phyloP scores from a whole-genome alignment of 92 coral and sea anemone genomes.

The Porites rus region DNA sequence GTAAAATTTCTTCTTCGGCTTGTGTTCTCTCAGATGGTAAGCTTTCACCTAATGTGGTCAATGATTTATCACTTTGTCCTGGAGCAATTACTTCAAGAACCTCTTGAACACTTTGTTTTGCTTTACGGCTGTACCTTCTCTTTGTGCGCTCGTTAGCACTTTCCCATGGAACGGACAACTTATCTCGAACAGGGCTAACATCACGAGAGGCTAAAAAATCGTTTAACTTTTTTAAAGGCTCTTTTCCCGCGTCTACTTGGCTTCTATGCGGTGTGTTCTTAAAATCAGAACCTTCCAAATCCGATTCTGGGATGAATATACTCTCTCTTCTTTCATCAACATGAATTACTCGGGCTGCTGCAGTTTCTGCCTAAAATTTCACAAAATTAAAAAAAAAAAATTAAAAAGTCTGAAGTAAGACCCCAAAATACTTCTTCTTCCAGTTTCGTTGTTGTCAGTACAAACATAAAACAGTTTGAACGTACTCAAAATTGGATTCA shows the following conservation, averaged over 20 bases:
- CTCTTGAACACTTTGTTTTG: constrained; percentile 57
- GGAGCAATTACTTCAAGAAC: constrained; percentile 71
- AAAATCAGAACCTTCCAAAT: constrained; percentile 7
- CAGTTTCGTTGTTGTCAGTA: constrained; percentile 3
- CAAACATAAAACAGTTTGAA: constrained; percentile 12
- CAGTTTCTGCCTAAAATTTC: background rate
- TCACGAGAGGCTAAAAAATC: constrained; percentile 35
- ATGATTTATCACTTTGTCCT: constrained; percentile 28
- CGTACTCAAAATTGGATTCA: constrained; percentile 8
- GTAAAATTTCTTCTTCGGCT: constrained; percentile 21
- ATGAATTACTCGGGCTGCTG: background rate
- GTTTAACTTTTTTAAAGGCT: constrained; percentile 32
- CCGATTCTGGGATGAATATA: constrained; percentile 33
- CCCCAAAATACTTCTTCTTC: constrained; percentile 10
- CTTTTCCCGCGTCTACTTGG: constrained; percentile 46
- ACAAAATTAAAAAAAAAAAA: background rate
- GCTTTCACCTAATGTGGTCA: constrained; percentile 1
- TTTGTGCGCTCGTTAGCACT: constrained; percentile 61
- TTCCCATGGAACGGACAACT: constrained; percentile 28
- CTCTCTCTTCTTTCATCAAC: constrained; percentile 30
- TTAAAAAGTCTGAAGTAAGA: background rate
- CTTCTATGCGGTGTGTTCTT: constrained; percentile 9
- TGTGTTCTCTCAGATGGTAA: background rate
- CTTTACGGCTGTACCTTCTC: constrained; percentile 57
- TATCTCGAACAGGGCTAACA: constrained; percentile 45